Evolutionary conservation across 2,113 vertebrate species (phyloP).

Genomic region (Pterocles gutturalis): DNA sequence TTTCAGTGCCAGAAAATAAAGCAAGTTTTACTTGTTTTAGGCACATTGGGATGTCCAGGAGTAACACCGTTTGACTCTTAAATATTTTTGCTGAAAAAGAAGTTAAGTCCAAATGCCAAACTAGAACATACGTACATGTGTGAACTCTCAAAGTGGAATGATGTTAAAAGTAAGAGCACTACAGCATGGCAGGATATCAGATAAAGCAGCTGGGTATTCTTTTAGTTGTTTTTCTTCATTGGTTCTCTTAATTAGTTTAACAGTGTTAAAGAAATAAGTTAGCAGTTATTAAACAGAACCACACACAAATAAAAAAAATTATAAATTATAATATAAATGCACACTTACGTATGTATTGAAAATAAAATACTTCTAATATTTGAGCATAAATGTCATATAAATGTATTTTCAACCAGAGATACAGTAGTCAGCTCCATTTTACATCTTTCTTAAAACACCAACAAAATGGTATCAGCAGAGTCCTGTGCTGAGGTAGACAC

Average conservation of each 20-base stretch:
- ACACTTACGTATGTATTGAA: not conserved
- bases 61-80: not conserved
- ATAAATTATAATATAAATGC: not conserved
- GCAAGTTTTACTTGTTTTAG: not conserved
- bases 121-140: fast-evolving
- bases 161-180: not conserved
- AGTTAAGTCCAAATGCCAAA: not conserved
- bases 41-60: not conserved
- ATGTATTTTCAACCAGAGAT: not conserved
- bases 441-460: not conserved
- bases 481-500: not conserved
- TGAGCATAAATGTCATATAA: not conserved
- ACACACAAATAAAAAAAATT: not conserved
- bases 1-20: not conserved
- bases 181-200: not conserved
- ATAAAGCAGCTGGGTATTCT: not conserved
- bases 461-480: not conserved
- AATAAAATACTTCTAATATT: not conserved
- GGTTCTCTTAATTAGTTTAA: not conserved
- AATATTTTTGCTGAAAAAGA: not conserved
- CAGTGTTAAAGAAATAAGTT: not conserved
- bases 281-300: not conserved
- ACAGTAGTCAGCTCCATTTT: not conserved
- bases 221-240: not conserved
- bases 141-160: not conserved